These are phyloP conservation scores for Gasterosteus nipponicus DNA, from an alignment of 2,113 vertebrate genomes.

Conservation along the genomic window DNA sequence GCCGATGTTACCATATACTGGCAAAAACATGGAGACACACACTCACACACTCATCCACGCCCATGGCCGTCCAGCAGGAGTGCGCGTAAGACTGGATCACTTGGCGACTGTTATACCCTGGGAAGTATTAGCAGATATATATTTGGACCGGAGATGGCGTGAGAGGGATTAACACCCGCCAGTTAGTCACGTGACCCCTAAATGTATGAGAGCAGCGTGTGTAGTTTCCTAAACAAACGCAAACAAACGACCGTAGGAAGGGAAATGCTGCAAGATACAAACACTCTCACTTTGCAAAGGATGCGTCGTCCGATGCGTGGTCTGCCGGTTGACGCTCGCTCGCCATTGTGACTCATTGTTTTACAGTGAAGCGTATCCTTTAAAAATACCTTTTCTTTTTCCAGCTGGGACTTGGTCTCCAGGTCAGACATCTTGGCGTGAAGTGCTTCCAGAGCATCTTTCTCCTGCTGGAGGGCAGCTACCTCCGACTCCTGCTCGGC, in stretches of 20 bases:
- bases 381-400: conserved; percentile 91
- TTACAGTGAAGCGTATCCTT: neutral
- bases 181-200: conserved; percentile 59
- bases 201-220: conserved; percentile 44
- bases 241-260: neutral
- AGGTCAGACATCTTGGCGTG: conserved; percentile 90
- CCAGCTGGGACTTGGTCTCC: conserved; percentile 88
- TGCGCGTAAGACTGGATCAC: conserved; percentile 39
- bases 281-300: neutral
- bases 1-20: conserved; percentile 16
- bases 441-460: conserved; percentile 89
- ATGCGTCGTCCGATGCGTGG: neutral
- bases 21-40: conserved; percentile 5
- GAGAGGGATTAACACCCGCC: conserved; percentile 72
- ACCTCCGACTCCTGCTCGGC: conserved; percentile 94
- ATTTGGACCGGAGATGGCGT: conserved; percentile 72
- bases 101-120: conserved; percentile 51
- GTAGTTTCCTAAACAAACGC: conserved; percentile 24
- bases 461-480: conserved; percentile 91
- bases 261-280: conserved; percentile 7
- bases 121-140: conserved; percentile 72
- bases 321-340: neutral
- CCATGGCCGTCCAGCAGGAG: neutral
- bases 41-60: neutral
- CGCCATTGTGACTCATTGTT: neutral